Evolutionary conservation across 2,888 invertebrate genomes (phyloP).

Genomic region (Emmelina monodactyla): DNA sequence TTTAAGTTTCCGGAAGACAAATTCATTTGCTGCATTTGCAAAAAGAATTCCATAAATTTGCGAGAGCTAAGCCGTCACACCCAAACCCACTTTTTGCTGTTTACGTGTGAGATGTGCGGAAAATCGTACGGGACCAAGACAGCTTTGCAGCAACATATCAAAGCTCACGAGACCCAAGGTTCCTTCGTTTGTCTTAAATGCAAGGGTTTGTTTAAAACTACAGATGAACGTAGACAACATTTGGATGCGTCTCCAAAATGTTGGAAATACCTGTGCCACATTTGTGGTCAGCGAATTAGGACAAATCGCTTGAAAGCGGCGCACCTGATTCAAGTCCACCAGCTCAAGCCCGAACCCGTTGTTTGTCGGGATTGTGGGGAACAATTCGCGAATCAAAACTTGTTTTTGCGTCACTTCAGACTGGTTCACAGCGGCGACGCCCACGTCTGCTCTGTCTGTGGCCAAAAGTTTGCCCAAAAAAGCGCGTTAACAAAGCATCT

Average conservation of each 20-base stretch:
- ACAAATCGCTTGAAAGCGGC: not conserved
- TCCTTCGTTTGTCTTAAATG: slow-evolving; percentile 10
- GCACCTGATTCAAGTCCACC: not conserved
- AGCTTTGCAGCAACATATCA: slow-evolving; percentile 9
- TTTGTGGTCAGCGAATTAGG: not conserved
- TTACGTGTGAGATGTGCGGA: slow-evolving; percentile 18
- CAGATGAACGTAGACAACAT: slow-evolving; percentile 20
- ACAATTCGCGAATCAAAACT: not conserved
- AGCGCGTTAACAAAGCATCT: slow-evolving; percentile 1
- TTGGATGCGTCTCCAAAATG: not conserved
- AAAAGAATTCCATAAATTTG: slow-evolving; percentile 11
- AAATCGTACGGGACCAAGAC: slow-evolving; percentile 11
- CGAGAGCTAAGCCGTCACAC: slow-evolving; percentile 14
- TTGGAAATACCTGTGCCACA: not conserved
- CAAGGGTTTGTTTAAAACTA: slow-evolving; percentile 15
- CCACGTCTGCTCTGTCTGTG: slow-evolving; percentile 2
- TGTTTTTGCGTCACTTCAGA: slow-evolving; percentile 3
- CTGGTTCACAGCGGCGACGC: not conserved
- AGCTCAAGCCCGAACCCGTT: not conserved
- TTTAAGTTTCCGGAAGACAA: slow-evolving; percentile 12
- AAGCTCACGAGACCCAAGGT: slow-evolving; percentile 1
- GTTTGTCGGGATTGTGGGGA: not conserved
- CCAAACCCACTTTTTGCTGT: slow-evolving; percentile 12
- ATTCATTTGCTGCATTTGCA: slow-evolving; percentile 15
- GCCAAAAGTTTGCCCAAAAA: not conserved